phyloP scores from a whole-genome alignment of 2,797 vertebrate species.

The Thripadectes ignobilis region DNA sequence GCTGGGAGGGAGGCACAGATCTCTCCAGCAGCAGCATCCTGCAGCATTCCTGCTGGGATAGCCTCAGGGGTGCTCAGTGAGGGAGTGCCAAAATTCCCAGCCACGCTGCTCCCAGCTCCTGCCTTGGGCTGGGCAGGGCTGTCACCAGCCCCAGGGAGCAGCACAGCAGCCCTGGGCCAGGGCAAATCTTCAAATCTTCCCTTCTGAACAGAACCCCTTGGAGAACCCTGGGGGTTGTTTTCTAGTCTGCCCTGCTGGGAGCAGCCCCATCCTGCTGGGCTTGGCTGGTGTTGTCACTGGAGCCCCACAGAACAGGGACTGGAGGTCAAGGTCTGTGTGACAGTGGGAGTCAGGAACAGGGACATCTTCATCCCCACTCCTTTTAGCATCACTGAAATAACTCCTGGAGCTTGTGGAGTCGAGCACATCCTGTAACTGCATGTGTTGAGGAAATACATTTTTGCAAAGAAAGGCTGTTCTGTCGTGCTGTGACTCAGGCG shows the following conservation, averaged over 20 bases:
- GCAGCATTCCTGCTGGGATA: background rate
- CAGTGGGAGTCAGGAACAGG: background rate
- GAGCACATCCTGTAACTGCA: background rate
- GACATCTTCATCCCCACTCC: background rate
- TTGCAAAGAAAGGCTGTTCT: conserved; percentile 12
- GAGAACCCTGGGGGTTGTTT: background rate
- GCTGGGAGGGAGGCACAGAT: background rate
- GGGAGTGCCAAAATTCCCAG: background rate
- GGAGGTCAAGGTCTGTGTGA: background rate
- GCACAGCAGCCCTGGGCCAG: background rate
- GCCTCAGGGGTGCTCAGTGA: too few species aligned
- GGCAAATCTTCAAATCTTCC: background rate
- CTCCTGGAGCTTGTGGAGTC: background rate
- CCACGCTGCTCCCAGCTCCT: background rate
- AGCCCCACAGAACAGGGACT: background rate
- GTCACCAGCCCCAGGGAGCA: background rate
- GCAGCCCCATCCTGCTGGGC: background rate
- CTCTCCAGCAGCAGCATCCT: background rate
- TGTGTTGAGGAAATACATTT: background rate
- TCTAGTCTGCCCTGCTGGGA: background rate
- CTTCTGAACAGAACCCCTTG: background rate
- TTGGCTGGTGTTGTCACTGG: background rate
- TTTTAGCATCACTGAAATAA: background rate
- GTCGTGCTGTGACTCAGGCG: conserved; percentile 36
- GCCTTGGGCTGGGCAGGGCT: background rate